phyloP scores from a whole-genome alignment of 2,113 vertebrate genomes.

The Turnix velox region DNA sequence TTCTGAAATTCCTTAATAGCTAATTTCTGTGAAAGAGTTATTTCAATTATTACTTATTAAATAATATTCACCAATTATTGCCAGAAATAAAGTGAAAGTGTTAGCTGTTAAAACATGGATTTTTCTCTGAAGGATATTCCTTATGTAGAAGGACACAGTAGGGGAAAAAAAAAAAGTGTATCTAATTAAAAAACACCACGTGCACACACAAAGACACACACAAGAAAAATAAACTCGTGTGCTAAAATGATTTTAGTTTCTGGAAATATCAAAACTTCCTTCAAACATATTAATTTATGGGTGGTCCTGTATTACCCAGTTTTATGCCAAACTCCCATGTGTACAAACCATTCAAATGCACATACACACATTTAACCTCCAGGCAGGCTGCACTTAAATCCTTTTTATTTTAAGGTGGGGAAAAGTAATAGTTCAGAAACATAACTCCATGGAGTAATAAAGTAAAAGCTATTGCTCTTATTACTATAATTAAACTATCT shows the following conservation, averaged over 20 bases:
- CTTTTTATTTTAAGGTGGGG: background rate
- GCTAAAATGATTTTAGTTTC: background rate
- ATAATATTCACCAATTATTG: constrained; percentile 49
- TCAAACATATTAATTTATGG: background rate
- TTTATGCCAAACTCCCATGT: background rate
- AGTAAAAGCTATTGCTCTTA: constrained; percentile 6
- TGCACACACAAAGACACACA: background rate
- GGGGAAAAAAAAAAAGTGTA: background rate
- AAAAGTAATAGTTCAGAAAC: background rate
- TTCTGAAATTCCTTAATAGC: constrained; percentile 49
- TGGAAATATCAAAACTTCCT: background rate
- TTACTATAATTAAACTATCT: background rate
- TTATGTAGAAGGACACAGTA: background rate
- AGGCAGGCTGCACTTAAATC: background rate
- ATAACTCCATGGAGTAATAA: background rate
- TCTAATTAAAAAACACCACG: background rate
- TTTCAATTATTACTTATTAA: constrained; percentile 62
- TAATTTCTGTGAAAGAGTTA: constrained; percentile 45
- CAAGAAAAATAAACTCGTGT: background rate
- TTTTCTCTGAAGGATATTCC: constrained; percentile 24
- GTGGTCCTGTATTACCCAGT: background rate
- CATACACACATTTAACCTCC: background rate
- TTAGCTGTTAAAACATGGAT: background rate
- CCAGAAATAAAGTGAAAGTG: constrained; percentile 4
- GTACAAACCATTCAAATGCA: background rate